A percentile compares a stretch with the other conserved stretches of the same genome.
Conservation (phyloP, 2,113 vertebrate genomes). For the Scortum barcoo region DNA sequence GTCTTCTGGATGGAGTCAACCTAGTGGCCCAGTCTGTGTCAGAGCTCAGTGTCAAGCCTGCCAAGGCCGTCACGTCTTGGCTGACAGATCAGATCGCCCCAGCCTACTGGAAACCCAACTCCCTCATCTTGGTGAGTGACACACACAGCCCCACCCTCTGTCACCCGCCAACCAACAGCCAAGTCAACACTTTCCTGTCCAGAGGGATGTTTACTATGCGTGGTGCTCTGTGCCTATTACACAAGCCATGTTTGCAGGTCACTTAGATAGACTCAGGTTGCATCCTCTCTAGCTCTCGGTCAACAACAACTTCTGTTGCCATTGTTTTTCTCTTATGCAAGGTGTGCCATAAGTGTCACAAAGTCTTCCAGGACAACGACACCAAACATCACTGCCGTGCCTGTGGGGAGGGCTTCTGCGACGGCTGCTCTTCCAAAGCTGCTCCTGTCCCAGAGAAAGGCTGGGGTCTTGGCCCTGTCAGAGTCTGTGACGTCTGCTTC, state of each 20-base stretch:
- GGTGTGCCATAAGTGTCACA: constrained; percentile 94
- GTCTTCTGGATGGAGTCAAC: constrained; percentile 97
- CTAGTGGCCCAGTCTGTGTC: constrained; percentile 98
- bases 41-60: constrained; percentile 96
- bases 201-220: constrained; percentile 70
- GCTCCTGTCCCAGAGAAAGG: constrained; percentile 95
- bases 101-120: constrained; percentile 99
- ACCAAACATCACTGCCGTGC: constrained; percentile 99
- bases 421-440: constrained; percentile 93
- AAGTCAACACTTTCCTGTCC: constrained; percentile 74
- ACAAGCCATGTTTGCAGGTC: constrained; percentile 61
- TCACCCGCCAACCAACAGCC: constrained; percentile 84
- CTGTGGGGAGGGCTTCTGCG: constrained; percentile 98
- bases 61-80: constrained; percentile 98
- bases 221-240: constrained; percentile 52
- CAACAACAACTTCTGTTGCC: constrained; percentile 56
- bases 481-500: constrained; percentile 96
- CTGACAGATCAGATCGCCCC: constrained; percentile 99
- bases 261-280: constrained; percentile 25
- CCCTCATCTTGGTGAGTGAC: constrained; percentile 93
- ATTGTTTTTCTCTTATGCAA: constrained; percentile 66
- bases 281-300: constrained; percentile 4
- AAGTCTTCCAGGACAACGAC: constrained; percentile 94
- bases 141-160: constrained; percentile 88
- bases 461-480: constrained; percentile 95